Evolutionary conservation across 1,140 invertebrate species (phyloP).

Genomic region (Apis dorsata): DNA sequence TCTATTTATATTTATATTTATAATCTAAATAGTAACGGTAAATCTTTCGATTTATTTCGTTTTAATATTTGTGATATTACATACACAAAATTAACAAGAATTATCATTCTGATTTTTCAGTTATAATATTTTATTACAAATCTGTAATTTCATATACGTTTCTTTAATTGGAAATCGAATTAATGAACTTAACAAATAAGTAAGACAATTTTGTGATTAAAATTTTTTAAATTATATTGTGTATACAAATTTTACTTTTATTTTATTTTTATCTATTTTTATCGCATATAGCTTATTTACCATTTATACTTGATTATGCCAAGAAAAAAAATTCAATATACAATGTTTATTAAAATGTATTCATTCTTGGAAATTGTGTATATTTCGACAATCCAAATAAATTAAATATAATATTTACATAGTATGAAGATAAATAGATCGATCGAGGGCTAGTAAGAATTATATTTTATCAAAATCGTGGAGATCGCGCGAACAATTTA

Average conservation of each 20-base stretch:
- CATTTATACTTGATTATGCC: not conserved
- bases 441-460: not conserved
- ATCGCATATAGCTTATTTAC: constrained; percentile 37
- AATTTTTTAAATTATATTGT: constrained; percentile 10
- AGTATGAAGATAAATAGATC: not conserved
- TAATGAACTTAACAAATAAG: not conserved
- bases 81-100: not conserved
- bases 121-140: not conserved
- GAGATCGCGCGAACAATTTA: not conserved
- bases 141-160: not conserved
- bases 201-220: constrained; percentile 39
- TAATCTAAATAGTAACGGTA: not conserved
- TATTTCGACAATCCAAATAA: not conserved
- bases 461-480: not conserved
- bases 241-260: constrained; percentile 11
- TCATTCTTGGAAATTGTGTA: too few relatives aligned
- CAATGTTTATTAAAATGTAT: not conserved
- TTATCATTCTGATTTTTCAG: not conserved
- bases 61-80: not conserved
- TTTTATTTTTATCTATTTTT: constrained; percentile 38
- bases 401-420: not conserved
- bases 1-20: not conserved
- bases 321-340: constrained; percentile 6
- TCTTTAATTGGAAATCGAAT: not conserved
- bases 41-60: not conserved